phyloP scores from a whole-genome alignment of 2,888 invertebrate species.

The Caenorhabditis panamensis region DNA sequence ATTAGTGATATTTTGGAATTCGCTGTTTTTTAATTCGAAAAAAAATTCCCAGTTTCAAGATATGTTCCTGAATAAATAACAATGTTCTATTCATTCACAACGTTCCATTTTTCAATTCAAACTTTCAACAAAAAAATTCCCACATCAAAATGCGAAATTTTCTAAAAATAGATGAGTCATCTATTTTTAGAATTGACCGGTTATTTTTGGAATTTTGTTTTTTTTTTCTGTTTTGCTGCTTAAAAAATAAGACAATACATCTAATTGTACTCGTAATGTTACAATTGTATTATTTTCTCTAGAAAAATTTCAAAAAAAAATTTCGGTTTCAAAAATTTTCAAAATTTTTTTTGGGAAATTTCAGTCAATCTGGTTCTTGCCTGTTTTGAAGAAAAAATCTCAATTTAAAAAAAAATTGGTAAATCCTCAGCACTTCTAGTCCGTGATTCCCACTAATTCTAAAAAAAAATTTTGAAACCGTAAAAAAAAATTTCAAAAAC shows the following conservation, averaged over 20 bases:
- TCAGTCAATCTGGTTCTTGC: background rate
- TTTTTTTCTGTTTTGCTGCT: slow-evolving; percentile 8
- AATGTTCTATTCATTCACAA: too few relatives aligned
- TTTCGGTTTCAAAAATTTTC: slow-evolving; percentile 6
- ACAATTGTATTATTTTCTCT: too few relatives aligned
- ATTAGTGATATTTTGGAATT: background rate
- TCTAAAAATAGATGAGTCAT: background rate
- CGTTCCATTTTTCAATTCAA: background rate
- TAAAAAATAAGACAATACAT: slow-evolving; percentile 12
- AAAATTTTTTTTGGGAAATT: slow-evolving; percentile 18
- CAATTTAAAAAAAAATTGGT: background rate
- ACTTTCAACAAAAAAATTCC: background rate
- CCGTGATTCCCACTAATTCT: too few relatives aligned
- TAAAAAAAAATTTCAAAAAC: background rate
- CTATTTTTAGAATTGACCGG: background rate
- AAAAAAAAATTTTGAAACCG: too few relatives aligned
- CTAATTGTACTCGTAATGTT: background rate
- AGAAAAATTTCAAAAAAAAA: background rate
- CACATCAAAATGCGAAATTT: background rate
- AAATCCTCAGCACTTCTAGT: background rate
- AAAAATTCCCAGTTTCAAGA: background rate
- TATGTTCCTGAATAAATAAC: background rate
- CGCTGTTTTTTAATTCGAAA: background rate
- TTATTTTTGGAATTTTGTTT: background rate
- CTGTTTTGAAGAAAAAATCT: background rate